Conservation (phyloP, 2,113 vertebrate species). For the Romanogobio albipinnatus region DNA sequence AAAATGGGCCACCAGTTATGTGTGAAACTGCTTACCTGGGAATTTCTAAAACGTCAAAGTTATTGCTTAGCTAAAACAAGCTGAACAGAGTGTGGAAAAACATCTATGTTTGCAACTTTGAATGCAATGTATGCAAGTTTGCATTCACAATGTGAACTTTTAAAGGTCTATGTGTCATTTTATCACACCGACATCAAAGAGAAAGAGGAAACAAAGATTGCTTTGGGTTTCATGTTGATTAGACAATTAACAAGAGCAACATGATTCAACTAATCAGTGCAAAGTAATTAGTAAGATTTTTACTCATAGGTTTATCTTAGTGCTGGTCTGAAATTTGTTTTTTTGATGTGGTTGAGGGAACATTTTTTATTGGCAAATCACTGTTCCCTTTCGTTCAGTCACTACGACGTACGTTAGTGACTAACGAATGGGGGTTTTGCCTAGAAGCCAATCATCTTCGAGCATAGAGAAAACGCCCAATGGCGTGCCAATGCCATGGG, state of each 20-base stretch:
- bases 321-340: slow-evolving; percentile 9
- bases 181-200: slow-evolving; percentile 39
- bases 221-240: slow-evolving; percentile 34
- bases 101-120: slow-evolving; percentile 19
- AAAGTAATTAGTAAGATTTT: slow-evolving; percentile 42
- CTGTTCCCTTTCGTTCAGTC: too few relatives aligned
- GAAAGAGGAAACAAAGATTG: slow-evolving; percentile 48
- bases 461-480: too few relatives aligned
- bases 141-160: neutral
- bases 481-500: too few relatives aligned
- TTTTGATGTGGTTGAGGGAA: neutral
- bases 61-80: slow-evolving; percentile 22
- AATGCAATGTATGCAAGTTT: neutral
- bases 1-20: neutral
- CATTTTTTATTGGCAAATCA: neutral
- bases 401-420: too few relatives aligned
- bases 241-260: slow-evolving; percentile 33
- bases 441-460: too few relatives aligned
- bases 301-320: neutral
- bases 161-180: neutral
- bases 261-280: slow-evolving; percentile 42
- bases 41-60: neutral
- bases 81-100: neutral
- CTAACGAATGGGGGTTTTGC: too few relatives aligned
- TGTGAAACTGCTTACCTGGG: slow-evolving; percentile 15